Evolutionary conservation across 2,113 vertebrate species (phyloP), one percentile per base, ranked within the genome.

Genomic region (Oenanthe oenanthe): DNA sequence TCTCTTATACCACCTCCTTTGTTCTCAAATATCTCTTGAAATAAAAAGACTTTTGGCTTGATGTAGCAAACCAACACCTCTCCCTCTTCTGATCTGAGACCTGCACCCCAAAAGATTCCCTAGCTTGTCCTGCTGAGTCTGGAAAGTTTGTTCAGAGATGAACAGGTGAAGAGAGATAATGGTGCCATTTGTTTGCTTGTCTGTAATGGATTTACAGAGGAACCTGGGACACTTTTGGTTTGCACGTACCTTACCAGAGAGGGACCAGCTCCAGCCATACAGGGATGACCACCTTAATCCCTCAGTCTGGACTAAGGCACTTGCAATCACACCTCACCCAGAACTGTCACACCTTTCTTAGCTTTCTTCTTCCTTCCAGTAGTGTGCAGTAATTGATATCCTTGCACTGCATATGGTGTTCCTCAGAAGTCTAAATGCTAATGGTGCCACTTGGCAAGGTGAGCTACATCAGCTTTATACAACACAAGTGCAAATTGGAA

Each of bases 391-490:
- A 48, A 93, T 89, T 45, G 66, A 70, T 95, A 83, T 47, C 24
- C 48, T 85, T 91, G 92, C 50, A 9, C 47, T 89, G 56, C 70
- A 73, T 66, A 84, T 40, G 77, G 8, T 93, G 45, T 45, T 92
- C 53, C 56, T 86, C 75, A 73, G 61, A 88, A 89, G 73, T 85
- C 76, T 78, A 95, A 96, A 89, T 84, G 90, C 81, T 95, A 94
- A 95, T 93, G 65, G 50, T 75, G 73, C 68, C 67, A 84, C 95
- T 96, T 96, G 92, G 91, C 85, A 93, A 90, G 57, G 51, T 93
- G 91, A 91, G 78, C 40, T 87, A 54, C 63, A 25, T 95, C 90
- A 95, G 48, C 38, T 85, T 9, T 66, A n/a, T 62, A 56, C 47
- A 81, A 47, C 61, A 5, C 51, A 81, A 75, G 60, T 53, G 32